Evolutionary conservation across 1,140 invertebrate species (phyloP), one percentile per base, ranked within the genome.

Genomic region (Pygmarrhopalites habei): DNA sequence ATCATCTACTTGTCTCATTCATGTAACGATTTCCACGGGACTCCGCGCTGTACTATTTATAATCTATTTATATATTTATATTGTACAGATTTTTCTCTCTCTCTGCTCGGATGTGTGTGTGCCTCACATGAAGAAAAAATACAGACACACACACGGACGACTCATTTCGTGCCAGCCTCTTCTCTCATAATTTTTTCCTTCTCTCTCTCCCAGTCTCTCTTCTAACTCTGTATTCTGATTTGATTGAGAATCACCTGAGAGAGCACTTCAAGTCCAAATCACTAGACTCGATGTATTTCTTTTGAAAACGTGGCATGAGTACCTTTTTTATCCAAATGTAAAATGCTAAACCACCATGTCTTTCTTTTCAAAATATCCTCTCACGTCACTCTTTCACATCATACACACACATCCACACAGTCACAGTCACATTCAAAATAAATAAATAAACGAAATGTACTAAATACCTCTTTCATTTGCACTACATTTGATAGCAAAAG

Each of bases 231-330:
- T 35, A 35, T 35, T 7, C 32, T 35, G 32, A 52, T 52, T 52
- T 52, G 53, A 56, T 56, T 56, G 53, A 56, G 53, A 56, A 56
- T 56, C 53, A 56, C 28, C 53, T 56, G 53, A 56, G 53, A 56
- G 53, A 56, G 30, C 30, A 56, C 53, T 56, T 56, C 28, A 56
- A 56, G 30, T 56, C 49, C 14, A 47, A n/a, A 47, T 47, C 17
- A 47, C 44, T 47, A 21, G n/a, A 25, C 23, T 25, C 19, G 44
- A n/a, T 47, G 17, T 25, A 47, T 47, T 25, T n/a, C 44, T 25
- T 47, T 47, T 47, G 5, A 7, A n/a, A n/a, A 7, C 15, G 32
- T 5, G 32, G 32, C 5, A 35, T 35, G 15, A 35, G 32, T 35
- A 35, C 32, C 32, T 35, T 35, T n/a, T 35, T 35, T 35, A 35